Evolutionary conservation across 2,797 vertebrate species (phyloP).

Genomic region (Morelia viridis): DNA sequence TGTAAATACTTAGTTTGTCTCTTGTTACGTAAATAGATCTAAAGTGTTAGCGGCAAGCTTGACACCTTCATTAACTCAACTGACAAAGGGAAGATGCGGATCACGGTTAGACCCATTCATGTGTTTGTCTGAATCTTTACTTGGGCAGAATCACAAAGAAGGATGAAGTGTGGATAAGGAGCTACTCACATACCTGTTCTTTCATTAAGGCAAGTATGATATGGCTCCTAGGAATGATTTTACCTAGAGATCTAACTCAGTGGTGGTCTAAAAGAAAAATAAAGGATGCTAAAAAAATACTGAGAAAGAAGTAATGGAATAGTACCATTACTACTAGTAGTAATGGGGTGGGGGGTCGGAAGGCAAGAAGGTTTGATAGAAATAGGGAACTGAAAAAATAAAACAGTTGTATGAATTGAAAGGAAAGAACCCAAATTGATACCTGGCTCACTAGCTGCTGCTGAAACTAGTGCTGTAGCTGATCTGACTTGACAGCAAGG

Average conservation of each 20-base stretch:
- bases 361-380: neutral
- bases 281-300: neutral
- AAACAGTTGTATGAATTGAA: neutral
- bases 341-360: neutral
- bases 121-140: neutral
- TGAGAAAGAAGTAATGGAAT: neutral
- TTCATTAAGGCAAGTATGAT: neutral
- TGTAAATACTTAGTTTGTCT: neutral
- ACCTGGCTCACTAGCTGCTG: neutral
- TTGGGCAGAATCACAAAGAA: neutral
- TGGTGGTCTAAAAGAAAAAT: neutral
- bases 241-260: neutral
- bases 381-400: neutral
- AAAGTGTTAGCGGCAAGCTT: neutral
- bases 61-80: neutral
- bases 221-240: neutral
- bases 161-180: neutral
- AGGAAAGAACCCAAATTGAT: neutral
- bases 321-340: neutral
- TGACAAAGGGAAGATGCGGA: neutral
- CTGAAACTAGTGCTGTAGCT: slow-evolving; percentile 15
- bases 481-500: slow-evolving; percentile 14
- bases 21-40: neutral
- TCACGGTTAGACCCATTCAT: neutral
- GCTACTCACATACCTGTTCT: neutral